Evolutionary conservation across 2,888 invertebrate genomes (phyloP), one percentile per base, ranked within the genome.

Genomic region (Cosmia pyralina): DNA sequence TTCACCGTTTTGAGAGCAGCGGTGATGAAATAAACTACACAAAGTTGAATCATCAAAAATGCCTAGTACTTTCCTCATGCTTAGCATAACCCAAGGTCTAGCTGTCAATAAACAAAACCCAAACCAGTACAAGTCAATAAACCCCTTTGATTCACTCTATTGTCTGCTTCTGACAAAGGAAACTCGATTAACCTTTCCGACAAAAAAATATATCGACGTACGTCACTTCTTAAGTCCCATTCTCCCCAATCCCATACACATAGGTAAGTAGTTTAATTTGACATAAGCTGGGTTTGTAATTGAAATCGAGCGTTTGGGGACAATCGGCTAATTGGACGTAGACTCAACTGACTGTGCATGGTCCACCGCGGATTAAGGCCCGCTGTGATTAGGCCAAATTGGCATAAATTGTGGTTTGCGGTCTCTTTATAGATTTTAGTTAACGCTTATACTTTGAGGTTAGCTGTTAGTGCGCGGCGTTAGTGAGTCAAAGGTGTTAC

Each of bases 261-360:
- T 70, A 53, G 2, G 28, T 38, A 69, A 63, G 50, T 74, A 79
- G 71, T 76, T 77, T 85, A 84, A 79, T 82, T 76, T 76, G 83
- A 81, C 69, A 78, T 85, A 85, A 88, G 82, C 82, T 76, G 46
- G 41, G 74, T 15, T 70, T 79, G 75, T 87, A 87, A 88, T 86
- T 85, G 86, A 85, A 89, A 88, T 84, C 55, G 77, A 77, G 63
- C 79, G 81, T 82, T 83, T 62, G 80, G 79, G 83, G 84, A 84
- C 83, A 85, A 82, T 85, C 78, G 81, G 74, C 77, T 87, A 87
- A 83, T 84, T 85, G 78, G 78, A 79, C 75, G 75, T 63, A 66
- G 38, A 62, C 53, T 68, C 68, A 52, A 34, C 34, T 48, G 77
- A 38, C 66, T 58, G 34, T 64, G 76, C 72, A 84, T 68, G 79